Conservation (phyloP, 2,888 invertebrate species). For the Nematopogon swammerdamellus region DNA sequence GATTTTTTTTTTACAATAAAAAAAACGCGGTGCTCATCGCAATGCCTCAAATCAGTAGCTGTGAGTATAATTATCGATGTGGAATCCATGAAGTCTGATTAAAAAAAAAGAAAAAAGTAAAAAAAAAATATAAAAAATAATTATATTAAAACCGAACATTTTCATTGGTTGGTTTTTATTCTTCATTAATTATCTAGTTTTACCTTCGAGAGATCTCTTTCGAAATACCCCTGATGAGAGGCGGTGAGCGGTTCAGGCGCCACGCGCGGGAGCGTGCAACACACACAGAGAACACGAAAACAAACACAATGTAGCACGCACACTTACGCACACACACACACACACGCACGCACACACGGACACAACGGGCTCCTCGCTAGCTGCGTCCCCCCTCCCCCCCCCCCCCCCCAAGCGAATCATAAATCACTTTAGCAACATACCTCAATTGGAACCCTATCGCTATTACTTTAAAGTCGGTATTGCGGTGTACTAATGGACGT, state of each 20-base stretch:
- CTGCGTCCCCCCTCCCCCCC: too few relatives aligned
- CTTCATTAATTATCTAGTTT: constrained; percentile 56
- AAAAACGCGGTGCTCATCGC: too few relatives aligned
- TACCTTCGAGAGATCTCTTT: constrained; percentile 96
- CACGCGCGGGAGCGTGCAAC: constrained; percentile 58
- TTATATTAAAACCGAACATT: constrained; percentile 19
- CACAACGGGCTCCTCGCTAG: too few relatives aligned
- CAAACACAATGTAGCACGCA: constrained; percentile 48
- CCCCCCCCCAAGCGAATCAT: too few relatives aligned
- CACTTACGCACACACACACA: constrained; percentile 8
- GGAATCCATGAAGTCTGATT: constrained; percentile 22
- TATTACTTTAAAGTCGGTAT: too few relatives aligned
- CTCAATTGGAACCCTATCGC: too few relatives aligned
- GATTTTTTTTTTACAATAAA: too few relatives aligned
- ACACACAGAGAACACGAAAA: constrained; percentile 59
- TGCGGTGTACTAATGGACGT: too few relatives aligned
- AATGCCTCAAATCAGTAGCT: not conserved
- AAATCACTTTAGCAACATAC: too few relatives aligned
- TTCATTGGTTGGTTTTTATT: constrained; percentile 19
- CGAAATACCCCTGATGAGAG: constrained; percentile 82
- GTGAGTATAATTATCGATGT: not conserved
- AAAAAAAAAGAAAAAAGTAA: constrained; percentile 26
- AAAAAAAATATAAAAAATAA: constrained; percentile 28
- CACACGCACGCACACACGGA: constrained; percentile 4
- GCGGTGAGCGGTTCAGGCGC: constrained; percentile 50